phyloP scores from a whole-genome alignment of 2,888 invertebrate species.

The Timandra comae region DNA sequence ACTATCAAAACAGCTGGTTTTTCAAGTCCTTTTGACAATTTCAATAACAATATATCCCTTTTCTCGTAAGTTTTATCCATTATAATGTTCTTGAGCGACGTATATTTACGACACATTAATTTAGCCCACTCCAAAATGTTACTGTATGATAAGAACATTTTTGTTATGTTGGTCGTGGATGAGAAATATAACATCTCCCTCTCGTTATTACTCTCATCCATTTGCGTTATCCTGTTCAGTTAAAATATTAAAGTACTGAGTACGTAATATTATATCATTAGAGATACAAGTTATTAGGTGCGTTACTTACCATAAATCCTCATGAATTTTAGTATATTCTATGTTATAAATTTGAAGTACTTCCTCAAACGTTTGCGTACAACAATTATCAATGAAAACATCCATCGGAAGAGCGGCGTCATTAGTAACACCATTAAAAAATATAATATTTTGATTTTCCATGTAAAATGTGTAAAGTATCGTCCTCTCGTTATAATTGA shows the following conservation, averaged over 20 bases:
- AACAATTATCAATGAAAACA: conserved; percentile 35
- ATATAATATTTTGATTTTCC: conserved; percentile 29
- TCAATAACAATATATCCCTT: conserved; percentile 44
- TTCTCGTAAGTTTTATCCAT: conserved; percentile 47
- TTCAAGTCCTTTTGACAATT: conserved; percentile 33
- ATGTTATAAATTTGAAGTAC: conserved; percentile 36
- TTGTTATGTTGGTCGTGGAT: conserved; percentile 10
- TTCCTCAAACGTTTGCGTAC: conserved; percentile 33
- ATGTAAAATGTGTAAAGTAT: conserved; percentile 37
- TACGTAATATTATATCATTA: too few relatives aligned
- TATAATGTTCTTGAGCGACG: conserved; percentile 31
- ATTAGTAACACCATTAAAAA: conserved; percentile 56
- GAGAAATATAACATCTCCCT: background rate
- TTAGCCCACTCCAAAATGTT: conserved; percentile 34
- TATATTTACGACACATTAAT: conserved; percentile 22
- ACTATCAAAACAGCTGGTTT: conserved; percentile 46
- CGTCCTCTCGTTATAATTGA: conserved; percentile 45
- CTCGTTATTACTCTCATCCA: background rate
- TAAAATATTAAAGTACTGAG: background rate
- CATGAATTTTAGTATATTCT: conserved; percentile 30
- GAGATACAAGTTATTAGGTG: too few relatives aligned
- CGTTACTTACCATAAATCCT: conserved; percentile 28
- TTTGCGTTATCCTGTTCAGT: too few relatives aligned
- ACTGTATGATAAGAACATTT: conserved; percentile 32
- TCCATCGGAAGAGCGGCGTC: conserved; percentile 55